Percentiles rank a stretch among this genome's conserved stretches.
Conservation (phyloP, 2,113 vertebrate species). For the Rhinolophus ferrumequinum region DNA sequence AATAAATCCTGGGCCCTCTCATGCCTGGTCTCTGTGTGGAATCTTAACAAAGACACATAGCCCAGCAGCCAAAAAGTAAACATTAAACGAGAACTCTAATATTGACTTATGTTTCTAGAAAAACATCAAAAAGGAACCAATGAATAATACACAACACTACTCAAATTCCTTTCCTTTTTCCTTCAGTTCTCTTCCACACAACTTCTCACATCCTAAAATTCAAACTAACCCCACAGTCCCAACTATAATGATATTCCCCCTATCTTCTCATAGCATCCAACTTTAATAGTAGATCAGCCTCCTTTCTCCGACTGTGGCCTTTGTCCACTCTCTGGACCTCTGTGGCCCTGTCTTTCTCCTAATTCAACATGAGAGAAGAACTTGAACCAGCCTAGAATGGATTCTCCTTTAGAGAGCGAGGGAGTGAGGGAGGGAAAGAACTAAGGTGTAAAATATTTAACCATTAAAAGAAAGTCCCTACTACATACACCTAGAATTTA, state of each 20-base stretch:
- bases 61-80: not conserved
- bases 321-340: not conserved
- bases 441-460: not conserved
- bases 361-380: not conserved
- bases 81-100: not conserved
- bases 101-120: not conserved
- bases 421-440: not conserved
- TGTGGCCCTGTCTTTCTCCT: not conserved
- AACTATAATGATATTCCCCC: not conserved
- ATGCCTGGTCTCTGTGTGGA: not conserved
- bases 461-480: not conserved
- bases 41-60: constrained; percentile 37
- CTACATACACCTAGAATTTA: not conserved
- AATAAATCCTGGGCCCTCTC: not conserved
- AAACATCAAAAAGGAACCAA: not conserved
- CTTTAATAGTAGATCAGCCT: not conserved
- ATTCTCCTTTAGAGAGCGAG: not conserved
- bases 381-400: not conserved
- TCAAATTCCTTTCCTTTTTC: not conserved
- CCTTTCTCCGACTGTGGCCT: not conserved
- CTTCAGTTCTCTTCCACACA: not conserved
- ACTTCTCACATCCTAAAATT: not conserved
- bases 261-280: not conserved
- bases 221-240: not conserved
- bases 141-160: not conserved